Base-by-base conservation (phyloP, 2,888 invertebrate species). In the Drosophila helvetica region DNA sequence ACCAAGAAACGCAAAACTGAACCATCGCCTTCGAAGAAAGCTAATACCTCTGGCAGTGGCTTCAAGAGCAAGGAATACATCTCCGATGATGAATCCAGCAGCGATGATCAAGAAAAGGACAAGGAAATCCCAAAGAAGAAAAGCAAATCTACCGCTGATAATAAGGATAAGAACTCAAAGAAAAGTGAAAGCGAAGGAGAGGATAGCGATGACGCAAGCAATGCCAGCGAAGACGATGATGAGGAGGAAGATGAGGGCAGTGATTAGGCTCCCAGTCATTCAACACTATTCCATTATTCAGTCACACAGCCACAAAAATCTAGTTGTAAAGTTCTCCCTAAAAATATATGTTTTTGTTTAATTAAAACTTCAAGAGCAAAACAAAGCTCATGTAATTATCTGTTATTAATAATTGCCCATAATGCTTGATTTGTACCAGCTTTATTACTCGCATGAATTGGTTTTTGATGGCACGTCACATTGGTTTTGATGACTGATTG, bases 1-100 rank as follows among this genome's bases (percentile, higher is more conserved):
- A n/a, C 52, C 0, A 86, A 88, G 48, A 92, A 92, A 78, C 89
- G 93, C 0, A 93, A 93, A 74, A 88, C 92, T 8, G 93, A 92
- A 67, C 30, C 77, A 2, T 83, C 85, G n/a, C 88, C 91, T 2
- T 88, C 89, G 50, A 92, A 92, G 71, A 91, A 91, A 51, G 73
- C 88, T 1, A 90, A 86, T 58, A 90, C 93, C 10, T 93, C 94
- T 0, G 92, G 93, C 1, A 92, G 94, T 18, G 93, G 94, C 0
- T 98, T 96, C 91, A 98, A 97, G 90, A 98, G 98, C 90, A 98
- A 97, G 91, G 98, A 98, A 92, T 98, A 97, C 88, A 96, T 98
- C 53, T 96, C 96, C 18, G 96, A 95, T 68, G 95, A 95, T 78
- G 91, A 91, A 61, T 88, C 90, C 3, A 95, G 95, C 38, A 94